These are phyloP conservation scores for Pogonocichla stellata DNA, from an alignment of 2,113 vertebrate species.

Conservation along the genomic window DNA sequence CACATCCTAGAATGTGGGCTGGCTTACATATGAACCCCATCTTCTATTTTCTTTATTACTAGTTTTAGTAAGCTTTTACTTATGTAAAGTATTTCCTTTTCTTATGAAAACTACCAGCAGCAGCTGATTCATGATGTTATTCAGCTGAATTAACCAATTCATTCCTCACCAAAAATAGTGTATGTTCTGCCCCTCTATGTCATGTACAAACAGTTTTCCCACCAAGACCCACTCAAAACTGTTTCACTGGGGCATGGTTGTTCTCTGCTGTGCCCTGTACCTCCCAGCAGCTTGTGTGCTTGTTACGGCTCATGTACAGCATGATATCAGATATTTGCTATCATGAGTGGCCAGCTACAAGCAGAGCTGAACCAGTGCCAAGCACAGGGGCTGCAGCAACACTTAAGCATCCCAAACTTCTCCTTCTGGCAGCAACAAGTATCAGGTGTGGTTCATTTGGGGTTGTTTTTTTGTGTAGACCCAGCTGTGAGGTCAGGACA, in stretches of 20 bases:
- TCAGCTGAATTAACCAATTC: neutral
- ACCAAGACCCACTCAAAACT: neutral
- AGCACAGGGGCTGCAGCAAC: neutral
- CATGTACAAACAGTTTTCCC: neutral
- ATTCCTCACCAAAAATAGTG: neutral
- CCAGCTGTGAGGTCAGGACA: neutral
- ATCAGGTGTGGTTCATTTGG: neutral
- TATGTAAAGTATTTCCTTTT: neutral
- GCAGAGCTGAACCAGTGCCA: neutral
- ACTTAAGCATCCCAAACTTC: neutral
- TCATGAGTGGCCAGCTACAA: neutral
- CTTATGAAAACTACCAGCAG: neutral
- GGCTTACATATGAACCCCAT: neutral
- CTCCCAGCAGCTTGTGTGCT: neutral
- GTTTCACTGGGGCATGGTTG: accelerated
- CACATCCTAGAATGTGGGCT: neutral
- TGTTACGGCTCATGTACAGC: neutral
- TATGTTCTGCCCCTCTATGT: neutral
- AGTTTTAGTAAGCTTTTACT: neutral
- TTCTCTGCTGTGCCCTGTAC: neutral
- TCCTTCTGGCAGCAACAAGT: neutral
- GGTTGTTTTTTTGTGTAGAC: neutral
- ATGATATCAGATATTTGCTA: neutral
- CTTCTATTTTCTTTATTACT: neutral
- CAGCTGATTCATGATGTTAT: neutral